These are phyloP conservation scores for Neoarius graeffei DNA, from an alignment of 2,113 vertebrate genomes.

Conservation along the genomic window DNA sequence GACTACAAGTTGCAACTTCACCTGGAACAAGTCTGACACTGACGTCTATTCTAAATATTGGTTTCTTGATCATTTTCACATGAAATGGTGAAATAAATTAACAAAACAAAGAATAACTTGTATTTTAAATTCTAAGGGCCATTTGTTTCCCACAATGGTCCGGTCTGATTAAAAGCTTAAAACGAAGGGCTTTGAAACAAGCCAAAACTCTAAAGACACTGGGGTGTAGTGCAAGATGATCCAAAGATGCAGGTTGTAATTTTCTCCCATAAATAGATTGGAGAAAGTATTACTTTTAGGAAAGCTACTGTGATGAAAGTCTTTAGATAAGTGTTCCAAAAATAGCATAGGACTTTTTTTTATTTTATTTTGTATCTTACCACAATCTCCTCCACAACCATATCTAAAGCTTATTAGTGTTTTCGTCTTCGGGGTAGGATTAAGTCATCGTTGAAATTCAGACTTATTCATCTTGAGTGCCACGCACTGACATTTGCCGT, in stretches of 20 bases:
- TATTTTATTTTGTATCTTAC: neutral
- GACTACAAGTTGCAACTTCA: neutral
- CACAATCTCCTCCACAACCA: neutral
- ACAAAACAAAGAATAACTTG: neutral
- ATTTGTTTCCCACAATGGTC: neutral
- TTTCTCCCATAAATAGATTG: conserved; percentile 31
- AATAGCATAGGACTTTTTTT: neutral
- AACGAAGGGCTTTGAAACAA: conserved; percentile 29
- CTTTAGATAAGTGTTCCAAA: conserved; percentile 26
- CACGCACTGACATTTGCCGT: conserved; percentile 26
- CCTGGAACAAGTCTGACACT: conserved; percentile 4
- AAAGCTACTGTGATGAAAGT: conserved; percentile 8
- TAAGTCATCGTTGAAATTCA: conserved; percentile 15
- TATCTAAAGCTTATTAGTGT: neutral
- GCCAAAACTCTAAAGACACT: conserved; percentile 51
- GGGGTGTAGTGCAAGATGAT: conserved; percentile 28
- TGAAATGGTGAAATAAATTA: neutral
- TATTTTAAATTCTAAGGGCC: neutral
- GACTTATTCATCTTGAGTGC: conserved; percentile 14
- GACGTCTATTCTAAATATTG: conserved; percentile 1
- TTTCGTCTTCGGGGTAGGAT: neutral
- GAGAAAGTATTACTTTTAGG: conserved; percentile 16
- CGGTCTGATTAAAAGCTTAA: conserved; percentile 58
- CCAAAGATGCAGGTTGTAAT: conserved; percentile 29
- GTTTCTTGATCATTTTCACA: neutral